These are phyloP conservation scores for Choloepus didactylus DNA, from an alignment of 2,797 vertebrate genomes.

Conservation along the genomic window DNA sequence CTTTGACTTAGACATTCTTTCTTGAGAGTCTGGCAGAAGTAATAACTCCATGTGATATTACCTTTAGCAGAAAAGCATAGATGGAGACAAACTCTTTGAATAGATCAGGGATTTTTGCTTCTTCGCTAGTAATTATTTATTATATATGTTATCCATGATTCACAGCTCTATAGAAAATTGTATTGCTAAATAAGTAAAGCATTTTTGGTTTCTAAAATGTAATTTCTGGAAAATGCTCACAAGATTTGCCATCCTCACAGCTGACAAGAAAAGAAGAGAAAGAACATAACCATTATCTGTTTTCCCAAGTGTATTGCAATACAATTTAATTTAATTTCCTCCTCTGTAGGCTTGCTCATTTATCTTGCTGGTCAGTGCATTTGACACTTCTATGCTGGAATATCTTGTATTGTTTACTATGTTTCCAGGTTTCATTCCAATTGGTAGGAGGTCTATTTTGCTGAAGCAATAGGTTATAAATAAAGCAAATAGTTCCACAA, in stretches of 20 bases:
- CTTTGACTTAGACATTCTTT: neutral
- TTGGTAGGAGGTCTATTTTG: slow-evolving; percentile 40
- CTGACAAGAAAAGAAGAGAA: slow-evolving; percentile 61
- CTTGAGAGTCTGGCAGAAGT: neutral
- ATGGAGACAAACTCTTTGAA: neutral
- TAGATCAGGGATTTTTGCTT: neutral
- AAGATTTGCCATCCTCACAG: slow-evolving; percentile 61
- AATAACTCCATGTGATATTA: neutral
- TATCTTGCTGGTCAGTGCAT: slow-evolving; percentile 73
- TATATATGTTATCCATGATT: slow-evolving; percentile 49
- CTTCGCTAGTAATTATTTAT: slow-evolving; percentile 54
- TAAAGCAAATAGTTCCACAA: slow-evolving; percentile 14
- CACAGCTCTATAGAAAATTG: slow-evolving; percentile 27
- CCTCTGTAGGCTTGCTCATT: slow-evolving; percentile 70
- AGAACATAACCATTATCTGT: slow-evolving; percentile 54
- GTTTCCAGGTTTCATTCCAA: slow-evolving; percentile 59
- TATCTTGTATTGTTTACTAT: slow-evolving; percentile 62
- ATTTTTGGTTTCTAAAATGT: slow-evolving; percentile 73
- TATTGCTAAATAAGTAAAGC: slow-evolving; percentile 67
- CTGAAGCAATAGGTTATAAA: slow-evolving; percentile 37
- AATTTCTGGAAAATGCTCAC: slow-evolving; percentile 75
- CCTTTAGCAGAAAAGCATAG: slow-evolving; percentile 19
- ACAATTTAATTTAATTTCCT: slow-evolving; percentile 73
- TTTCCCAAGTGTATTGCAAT: slow-evolving; percentile 67
- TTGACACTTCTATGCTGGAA: slow-evolving; percentile 61